Base-by-base conservation (phyloP, 2,888 invertebrate genomes). In the Zhuqinia jingwanae region DNA sequence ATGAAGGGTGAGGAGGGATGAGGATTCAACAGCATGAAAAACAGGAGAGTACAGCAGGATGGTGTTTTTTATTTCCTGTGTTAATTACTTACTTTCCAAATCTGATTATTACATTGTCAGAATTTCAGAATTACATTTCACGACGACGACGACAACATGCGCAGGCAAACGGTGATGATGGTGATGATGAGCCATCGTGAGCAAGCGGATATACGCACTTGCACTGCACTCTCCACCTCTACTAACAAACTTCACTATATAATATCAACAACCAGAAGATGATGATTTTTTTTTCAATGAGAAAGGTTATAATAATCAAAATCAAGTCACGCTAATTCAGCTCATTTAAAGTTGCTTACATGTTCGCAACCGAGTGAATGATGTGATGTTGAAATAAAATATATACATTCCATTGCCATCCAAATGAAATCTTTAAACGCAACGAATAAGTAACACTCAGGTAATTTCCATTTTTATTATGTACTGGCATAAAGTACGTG, bases 181-280 rank as follows among this genome's bases (percentile, higher is more conserved):
- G 27, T 25, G 3, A 20, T 56, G 20, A 13, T 56, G 25, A 56
- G 11, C 27, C 30, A 63, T n/a, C 30, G 30, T 36, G 42, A 50
- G n/a, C n/a, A n/a, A n/a, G 73, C 73, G 73, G 73, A 73, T 50
- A 27, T 73, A 73, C 50, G 73, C 73, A 50, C 73, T 73, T 73
- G 73, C 22, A 73, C 27, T 50, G 10, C 30, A 5, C 30, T 27
- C 30, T n/a, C 6, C 13, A 20, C n/a, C 42, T 17, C 17, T 63
- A n/a, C 13, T 20, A 11, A 68, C 42, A 36, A 36, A 36, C n/a
- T 25, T 20, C 42, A 25, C 60, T 20, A 25, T 13, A 27, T 63
- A 1, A 6, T 30, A 20, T 30, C 22, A 22, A 60, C 58, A 27
- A 56, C 56, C 17, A 58, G 22, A 25, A n/a, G 6, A 30, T 27